Evolutionary conservation across 2,113 vertebrate genomes (phyloP).

Genomic region (Antigone vipio): DNA sequence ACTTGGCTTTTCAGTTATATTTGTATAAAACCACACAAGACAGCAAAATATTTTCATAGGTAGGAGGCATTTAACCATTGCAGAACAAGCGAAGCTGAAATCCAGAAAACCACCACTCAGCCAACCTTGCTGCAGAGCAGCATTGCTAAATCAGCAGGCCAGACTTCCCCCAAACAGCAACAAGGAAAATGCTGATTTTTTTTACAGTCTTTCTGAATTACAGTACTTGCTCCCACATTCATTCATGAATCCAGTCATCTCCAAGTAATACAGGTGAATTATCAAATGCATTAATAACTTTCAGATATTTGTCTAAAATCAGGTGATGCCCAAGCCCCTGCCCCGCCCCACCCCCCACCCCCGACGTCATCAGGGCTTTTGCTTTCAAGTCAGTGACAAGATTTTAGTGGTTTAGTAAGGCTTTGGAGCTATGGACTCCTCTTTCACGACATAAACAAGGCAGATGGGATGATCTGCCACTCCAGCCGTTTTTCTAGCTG

Average conservation of each 20-base stretch:
- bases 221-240: neutral
- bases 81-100: neutral
- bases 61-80: neutral
- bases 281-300: neutral
- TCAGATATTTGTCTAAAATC: neutral
- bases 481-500: neutral
- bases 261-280: neutral
- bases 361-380: neutral
- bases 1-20: neutral
- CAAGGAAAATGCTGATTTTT: neutral
- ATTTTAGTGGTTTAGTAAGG: neutral
- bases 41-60: conserved; percentile 16
- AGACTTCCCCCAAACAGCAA: neutral
- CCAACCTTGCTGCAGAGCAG: neutral
- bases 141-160: neutral
- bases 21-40: neutral
- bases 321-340: neutral
- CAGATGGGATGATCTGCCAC: neutral
- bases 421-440: neutral
- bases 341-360: too few species aligned
- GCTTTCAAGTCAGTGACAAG: neutral
- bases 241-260: neutral
- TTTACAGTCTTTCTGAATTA: neutral
- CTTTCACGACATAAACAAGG: neutral
- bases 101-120: neutral